Percentiles rank a stretch among this genome's conserved stretches.
These are phyloP conservation scores for Zelostemma sp. DNA, from an alignment of 1,140 invertebrate genomes.

Conservation along the genomic window DNA sequence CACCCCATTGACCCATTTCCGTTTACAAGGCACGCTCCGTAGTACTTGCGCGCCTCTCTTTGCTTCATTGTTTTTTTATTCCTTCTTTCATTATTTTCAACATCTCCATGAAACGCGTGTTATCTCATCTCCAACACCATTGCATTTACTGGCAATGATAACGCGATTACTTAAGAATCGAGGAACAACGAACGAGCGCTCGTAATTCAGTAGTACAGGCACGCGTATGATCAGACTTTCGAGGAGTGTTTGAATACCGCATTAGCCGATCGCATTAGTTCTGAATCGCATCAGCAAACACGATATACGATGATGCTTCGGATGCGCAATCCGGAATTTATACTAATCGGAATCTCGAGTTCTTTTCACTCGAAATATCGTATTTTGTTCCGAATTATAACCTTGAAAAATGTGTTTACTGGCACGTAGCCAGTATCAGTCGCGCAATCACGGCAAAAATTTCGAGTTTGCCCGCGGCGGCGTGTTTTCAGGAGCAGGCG, in stretches of 20 bases:
- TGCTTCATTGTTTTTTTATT: background rate
- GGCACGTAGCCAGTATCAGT: slow-evolving; percentile 37
- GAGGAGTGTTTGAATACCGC: background rate
- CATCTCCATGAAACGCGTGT: background rate
- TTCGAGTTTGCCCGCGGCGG: slow-evolving; percentile 15
- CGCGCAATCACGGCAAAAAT: slow-evolving; percentile 44
- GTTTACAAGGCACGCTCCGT: background rate
- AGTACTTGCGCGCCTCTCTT: background rate
- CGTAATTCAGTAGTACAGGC: background rate
- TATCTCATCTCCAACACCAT: background rate
- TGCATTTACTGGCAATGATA: background rate
- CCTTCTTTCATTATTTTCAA: background rate
- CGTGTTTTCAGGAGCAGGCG: slow-evolving; percentile 5
- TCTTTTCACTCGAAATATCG: too few relatives aligned
- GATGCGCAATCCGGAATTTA: too few relatives aligned
- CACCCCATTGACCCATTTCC: slow-evolving; percentile 3
- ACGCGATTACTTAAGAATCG: too few relatives aligned
- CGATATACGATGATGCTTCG: too few relatives aligned
- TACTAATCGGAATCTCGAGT: too few relatives aligned
- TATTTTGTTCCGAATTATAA: too few relatives aligned
- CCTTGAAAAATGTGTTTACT: too few relatives aligned
- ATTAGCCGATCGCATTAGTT: background rate
- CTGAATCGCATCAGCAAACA: too few relatives aligned
- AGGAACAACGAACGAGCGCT: background rate
- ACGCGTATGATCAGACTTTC: background rate